These are phyloP conservation scores for Eubasilissa splendida DNA, from an alignment of 2,888 invertebrate species.

Conservation along the genomic window DNA sequence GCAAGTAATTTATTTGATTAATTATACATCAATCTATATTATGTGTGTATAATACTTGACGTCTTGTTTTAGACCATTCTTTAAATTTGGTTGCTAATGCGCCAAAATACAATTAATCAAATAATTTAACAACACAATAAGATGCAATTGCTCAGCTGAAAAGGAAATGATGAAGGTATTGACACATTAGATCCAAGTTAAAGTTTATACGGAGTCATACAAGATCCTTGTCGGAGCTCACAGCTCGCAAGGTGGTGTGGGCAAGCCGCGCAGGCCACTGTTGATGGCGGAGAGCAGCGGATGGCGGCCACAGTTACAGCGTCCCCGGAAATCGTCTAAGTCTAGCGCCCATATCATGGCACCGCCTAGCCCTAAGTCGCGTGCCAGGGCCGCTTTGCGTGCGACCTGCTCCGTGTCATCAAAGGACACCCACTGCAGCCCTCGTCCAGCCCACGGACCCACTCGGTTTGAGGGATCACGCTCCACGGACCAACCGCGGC, in stretches of 20 bases:
- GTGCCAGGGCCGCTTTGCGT: slow-evolving; percentile 75
- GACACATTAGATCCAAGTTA: no score
- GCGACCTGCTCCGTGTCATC: slow-evolving; percentile 79
- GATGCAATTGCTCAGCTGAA: no score
- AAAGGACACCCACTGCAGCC: slow-evolving; percentile 86
- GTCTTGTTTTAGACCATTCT: no score
- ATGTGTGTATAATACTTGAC: no score
- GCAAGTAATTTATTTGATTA: no score
- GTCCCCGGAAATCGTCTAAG: slow-evolving; percentile 80
- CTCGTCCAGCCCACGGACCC: slow-evolving; percentile 82
- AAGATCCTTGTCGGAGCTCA: not conserved
- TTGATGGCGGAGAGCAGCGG: slow-evolving; percentile 67
- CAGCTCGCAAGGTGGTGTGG: slow-evolving; percentile 44
- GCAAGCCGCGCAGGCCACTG: slow-evolving; percentile 19
- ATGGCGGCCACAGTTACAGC: slow-evolving; percentile 79
- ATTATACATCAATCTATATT: no score
- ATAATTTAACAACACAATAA: no score
- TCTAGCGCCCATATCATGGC: slow-evolving; percentile 87
- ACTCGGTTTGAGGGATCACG: slow-evolving; percentile 76
- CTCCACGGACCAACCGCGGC: slow-evolving; percentile 75
- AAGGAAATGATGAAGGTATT: no score
- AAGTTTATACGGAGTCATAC: no score
- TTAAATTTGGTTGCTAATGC: no score
- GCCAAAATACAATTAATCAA: no score
- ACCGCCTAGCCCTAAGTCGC: slow-evolving; percentile 76